A percentile compares a stretch with the other conserved stretches of the same genome.
These are phyloP conservation scores for Indicator maculatus DNA, from an alignment of 2,113 vertebrate genomes.

Conservation along the genomic window DNA sequence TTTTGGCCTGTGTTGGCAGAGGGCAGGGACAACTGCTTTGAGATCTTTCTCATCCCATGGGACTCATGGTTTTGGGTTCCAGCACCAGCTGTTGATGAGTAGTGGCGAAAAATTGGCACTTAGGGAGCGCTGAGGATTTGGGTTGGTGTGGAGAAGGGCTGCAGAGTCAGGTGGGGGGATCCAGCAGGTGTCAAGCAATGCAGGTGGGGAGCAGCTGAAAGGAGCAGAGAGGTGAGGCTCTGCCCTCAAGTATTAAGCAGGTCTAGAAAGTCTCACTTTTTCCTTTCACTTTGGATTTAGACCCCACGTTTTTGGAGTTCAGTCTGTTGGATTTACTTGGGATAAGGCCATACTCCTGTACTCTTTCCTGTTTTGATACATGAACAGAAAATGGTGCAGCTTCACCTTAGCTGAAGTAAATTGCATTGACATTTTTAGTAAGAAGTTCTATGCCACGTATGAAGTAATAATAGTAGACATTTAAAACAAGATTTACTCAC, in stretches of 20 bases:
- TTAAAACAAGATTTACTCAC: not conserved
- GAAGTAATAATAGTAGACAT: not conserved
- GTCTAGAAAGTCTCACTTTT: not conserved
- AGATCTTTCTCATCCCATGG: rapidly evolving
- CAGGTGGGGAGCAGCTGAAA: not conserved
- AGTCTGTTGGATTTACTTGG: not conserved
- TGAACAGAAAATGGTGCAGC: not conserved
- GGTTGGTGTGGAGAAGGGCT: not conserved
- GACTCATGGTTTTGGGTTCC: not conserved
- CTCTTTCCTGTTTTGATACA: not conserved
- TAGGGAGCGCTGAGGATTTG: rapidly evolving
- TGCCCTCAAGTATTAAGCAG: not conserved
- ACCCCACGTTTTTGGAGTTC: not conserved
- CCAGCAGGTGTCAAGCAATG: rapidly evolving
- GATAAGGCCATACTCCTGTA: not conserved
- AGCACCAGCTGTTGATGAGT: not conserved
- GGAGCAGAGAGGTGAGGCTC: not conserved
- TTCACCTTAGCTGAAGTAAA: not conserved
- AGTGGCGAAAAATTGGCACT: not conserved
- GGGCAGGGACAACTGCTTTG: not conserved
- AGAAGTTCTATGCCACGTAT: not conserved
- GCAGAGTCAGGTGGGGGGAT: not conserved
- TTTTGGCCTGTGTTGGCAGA: not conserved
- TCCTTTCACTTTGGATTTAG: not conserved
- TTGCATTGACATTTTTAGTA: not conserved